Base-by-base conservation (phyloP, 1,140 invertebrate genomes). In the Lordiphosa collinella region DNA sequence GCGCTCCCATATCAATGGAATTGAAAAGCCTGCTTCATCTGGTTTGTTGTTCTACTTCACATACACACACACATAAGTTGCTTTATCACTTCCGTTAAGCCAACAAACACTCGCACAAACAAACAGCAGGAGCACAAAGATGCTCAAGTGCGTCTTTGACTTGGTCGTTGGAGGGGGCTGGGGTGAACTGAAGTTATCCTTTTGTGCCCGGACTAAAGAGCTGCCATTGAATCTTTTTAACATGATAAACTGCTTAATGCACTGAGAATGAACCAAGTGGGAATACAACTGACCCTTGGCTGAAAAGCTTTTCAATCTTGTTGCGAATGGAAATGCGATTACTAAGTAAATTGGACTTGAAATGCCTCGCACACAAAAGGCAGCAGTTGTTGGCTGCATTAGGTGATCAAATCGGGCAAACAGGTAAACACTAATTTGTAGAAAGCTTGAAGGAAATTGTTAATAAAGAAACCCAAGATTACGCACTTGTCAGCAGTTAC, bases 221-320 rank as follows among this genome's bases (percentile, higher is more conserved):
- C 55, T 43, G 49, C 41, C 56, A 82, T 82, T 76, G 66, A 82
- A 72, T 84, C 78, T 76, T 59, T 66, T 82, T 68, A 82, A 71
- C 78, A 51, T 84, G 72, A 84, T 82, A 84, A 82, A 84, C 54
- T 66, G 63, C 61, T 75, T 84, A 76, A 80, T 82, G 76, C 48
- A 70, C 60, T 69, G 69, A 50, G 47, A 56, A 29, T 37, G 57
- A 74, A 25, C 22, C 22, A 46, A 54, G 12, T 32, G 52, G 40
- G 47, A 14, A 50, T 56, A 48, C 40, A 48, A 65, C 54, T 66
- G 52, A 62, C 62, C 62, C 57, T 66, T 66, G 18, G 4, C 29
- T 48, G 12, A 29, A 50, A 34, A 22, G n/a, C 16, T 25, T 8
- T 22, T 41, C 7, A 25, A 22, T 47, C 34, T 52, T 40, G 36